A percentile compares a stretch with the other conserved stretches of the same genome.
These are phyloP conservation scores for Morone chrysops DNA, from an alignment of 2,113 vertebrate genomes.

Conservation along the genomic window DNA sequence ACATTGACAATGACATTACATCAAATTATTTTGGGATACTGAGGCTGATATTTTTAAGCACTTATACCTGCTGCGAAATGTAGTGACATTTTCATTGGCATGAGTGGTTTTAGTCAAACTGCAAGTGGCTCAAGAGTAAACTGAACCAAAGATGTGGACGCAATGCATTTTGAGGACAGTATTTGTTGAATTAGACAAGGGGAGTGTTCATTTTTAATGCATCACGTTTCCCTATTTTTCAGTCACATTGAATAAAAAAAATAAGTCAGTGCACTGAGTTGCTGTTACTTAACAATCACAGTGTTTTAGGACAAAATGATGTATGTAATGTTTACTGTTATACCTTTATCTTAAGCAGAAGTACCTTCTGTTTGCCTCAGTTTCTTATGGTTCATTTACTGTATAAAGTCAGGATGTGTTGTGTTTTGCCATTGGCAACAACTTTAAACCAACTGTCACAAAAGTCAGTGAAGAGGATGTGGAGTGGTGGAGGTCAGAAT, in stretches of 20 bases:
- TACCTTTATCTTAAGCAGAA: neutral
- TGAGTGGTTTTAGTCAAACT: neutral
- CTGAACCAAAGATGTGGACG: conserved; percentile 15
- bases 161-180: conserved; percentile 35
- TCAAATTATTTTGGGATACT: neutral
- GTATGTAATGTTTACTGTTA: neutral
- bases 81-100: neutral
- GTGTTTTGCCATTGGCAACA: neutral
- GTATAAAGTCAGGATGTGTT: neutral
- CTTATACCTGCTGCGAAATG: neutral
- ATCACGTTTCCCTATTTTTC: neutral
- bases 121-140: neutral
- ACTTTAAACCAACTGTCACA: conserved; percentile 11
- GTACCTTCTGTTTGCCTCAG: neutral
- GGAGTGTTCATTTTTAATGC: too few relatives aligned
- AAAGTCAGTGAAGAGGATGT: conserved; percentile 19
- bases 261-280: neutral
- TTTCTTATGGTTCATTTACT: neutral
- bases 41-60: neutral
- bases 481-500: conserved; percentile 39
- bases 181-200: neutral
- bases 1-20: neutral
- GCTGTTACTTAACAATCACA: neutral
- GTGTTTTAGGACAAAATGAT: neutral
- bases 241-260: neutral